These are phyloP conservation scores for Carterocephalus palaemon DNA, from an alignment of 2,888 invertebrate genomes.

Conservation along the genomic window DNA sequence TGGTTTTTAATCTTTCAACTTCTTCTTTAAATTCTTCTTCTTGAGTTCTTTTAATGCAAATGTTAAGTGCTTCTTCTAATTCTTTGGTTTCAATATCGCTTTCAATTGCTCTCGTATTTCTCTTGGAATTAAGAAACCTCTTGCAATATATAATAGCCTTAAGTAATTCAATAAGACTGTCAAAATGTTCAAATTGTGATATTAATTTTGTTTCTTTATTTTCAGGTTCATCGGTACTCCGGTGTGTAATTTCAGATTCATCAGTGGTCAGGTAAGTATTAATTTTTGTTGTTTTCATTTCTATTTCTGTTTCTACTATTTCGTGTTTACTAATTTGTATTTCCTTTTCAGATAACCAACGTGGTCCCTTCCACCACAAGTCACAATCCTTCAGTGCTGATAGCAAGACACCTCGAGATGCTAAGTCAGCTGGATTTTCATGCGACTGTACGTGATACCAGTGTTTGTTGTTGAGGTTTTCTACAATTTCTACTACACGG, in stretches of 20 bases:
- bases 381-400: constrained; percentile 18
- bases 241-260: neutral
- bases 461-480: constrained; percentile 14
- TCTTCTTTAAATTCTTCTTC: neutral
- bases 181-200: neutral
- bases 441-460: constrained; percentile 29
- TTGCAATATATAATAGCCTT: too few species aligned
- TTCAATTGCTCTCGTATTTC: neutral
- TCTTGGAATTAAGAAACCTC: too few species aligned
- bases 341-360: constrained; percentile 24
- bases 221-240: neutral
- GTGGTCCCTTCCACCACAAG: constrained; percentile 31
- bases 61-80: neutral
- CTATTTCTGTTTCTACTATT: neutral
- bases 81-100: neutral
- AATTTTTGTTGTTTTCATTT: neutral
- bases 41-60: neutral
- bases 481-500: constrained; percentile 27
- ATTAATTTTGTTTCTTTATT: neutral
- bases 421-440: constrained; percentile 32
- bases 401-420: constrained; percentile 26
- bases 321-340: neutral
- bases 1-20: neutral
- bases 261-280: neutral
- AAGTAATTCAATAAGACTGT: too few species aligned